A percentile compares a stretch with the other conserved stretches of the same genome.
These are phyloP conservation scores for Crotalus helleri DNA, from an alignment of 2,113 vertebrate species.

Conservation along the genomic window DNA sequence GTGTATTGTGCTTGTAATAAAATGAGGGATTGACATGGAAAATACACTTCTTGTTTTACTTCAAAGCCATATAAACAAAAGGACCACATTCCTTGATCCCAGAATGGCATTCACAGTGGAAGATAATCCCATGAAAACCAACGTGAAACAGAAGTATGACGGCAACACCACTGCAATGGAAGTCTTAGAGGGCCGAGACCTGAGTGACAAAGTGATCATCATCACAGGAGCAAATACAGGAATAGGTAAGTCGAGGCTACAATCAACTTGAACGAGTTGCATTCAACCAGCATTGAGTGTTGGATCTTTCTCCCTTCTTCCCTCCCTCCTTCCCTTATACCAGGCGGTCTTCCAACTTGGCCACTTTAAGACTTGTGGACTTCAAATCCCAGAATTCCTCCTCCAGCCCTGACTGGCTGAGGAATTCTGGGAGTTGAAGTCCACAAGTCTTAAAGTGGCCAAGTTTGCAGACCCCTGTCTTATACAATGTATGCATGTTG, in stretches of 20 bases:
- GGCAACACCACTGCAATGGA: slow-evolving; percentile 90
- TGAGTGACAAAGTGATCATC: slow-evolving; percentile 84
- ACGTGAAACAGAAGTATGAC: slow-evolving; percentile 81
- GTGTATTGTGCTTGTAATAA: not conserved
- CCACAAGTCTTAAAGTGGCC: too few relatives aligned
- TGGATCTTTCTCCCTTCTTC: not conserved
- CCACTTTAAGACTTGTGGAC: too few relatives aligned
- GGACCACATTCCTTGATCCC: slow-evolving; percentile 93
- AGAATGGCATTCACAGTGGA: slow-evolving; percentile 96
- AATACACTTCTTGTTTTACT: slow-evolving; percentile 37
- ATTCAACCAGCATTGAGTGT: too few relatives aligned
- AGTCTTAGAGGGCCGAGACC: slow-evolving; percentile 87
- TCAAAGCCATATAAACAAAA: slow-evolving; percentile 92
- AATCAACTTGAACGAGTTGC: not conserved
- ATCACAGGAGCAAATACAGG: slow-evolving; percentile 91
- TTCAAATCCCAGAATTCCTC: too few relatives aligned
- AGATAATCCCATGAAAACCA: slow-evolving; percentile 83
- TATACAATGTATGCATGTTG: not conserved
- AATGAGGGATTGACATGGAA: not conserved
- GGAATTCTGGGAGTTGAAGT: too few relatives aligned
- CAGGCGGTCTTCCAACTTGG: too few relatives aligned
- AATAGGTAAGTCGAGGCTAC: slow-evolving; percentile 79
- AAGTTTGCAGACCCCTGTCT: not conserved
- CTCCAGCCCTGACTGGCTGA: too few relatives aligned
- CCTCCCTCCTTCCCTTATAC: not conserved